Evolutionary conservation across 1,140 invertebrate genomes (phyloP).

Genomic region (Cotesia chilonis): DNA sequence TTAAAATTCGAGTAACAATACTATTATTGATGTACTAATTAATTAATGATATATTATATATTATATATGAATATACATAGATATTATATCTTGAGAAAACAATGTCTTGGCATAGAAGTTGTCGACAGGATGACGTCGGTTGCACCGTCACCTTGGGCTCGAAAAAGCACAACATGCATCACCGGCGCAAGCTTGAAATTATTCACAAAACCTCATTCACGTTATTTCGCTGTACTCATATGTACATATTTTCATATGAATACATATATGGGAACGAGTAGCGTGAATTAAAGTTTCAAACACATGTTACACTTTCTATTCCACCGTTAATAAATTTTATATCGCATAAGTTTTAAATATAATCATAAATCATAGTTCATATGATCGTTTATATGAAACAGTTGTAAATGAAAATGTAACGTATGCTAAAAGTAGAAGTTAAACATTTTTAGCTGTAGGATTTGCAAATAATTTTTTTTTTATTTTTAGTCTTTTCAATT

Average conservation of each 20-base stretch:
- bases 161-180: constrained; percentile 67
- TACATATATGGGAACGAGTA: no score
- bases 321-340: no score
- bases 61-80: background rate
- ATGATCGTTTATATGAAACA: no score
- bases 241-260: background rate
- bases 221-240: background rate
- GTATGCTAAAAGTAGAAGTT: constrained; percentile 39
- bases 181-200: constrained; percentile 66
- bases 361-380: no score
- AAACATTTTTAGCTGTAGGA: constrained; percentile 36
- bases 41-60: background rate
- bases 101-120: constrained; percentile 11
- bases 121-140: constrained; percentile 38
- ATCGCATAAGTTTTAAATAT: no score
- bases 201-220: constrained; percentile 29
- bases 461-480: constrained; percentile 13
- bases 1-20: no score
- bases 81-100: constrained; percentile 22
- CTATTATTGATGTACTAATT: no score
- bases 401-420: constrained; percentile 27
- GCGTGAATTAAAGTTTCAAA: background rate
- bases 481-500: background rate
- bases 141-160: constrained; percentile 63
- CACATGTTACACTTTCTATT: constrained; percentile 1